Percentiles rank a stretch among this genome's conserved stretches.
phyloP scores from a whole-genome alignment of 1,140 invertebrate species.

The Dendrolimus kikuchii region DNA sequence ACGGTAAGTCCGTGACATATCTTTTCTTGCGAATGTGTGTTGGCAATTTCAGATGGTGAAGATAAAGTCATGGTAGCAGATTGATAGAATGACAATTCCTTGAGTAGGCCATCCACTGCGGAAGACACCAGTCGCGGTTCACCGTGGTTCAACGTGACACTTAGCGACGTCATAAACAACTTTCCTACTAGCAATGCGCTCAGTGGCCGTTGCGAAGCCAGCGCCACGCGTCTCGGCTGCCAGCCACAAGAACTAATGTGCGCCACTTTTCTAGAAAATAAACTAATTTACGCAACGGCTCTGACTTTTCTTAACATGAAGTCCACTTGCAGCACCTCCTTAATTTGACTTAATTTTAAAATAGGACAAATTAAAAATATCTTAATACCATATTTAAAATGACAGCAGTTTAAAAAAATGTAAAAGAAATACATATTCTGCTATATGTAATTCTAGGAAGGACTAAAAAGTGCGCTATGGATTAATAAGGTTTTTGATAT shows the following conservation, averaged over 20 bases:
- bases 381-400: too few relatives aligned
- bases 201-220: slow-evolving; percentile 22
- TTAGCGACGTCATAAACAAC: slow-evolving; percentile 67
- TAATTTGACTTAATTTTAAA: too few relatives aligned
- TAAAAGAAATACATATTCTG: too few relatives aligned
- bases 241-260: slow-evolving; percentile 29
- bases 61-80: slow-evolving; percentile 61
- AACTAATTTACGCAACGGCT: slow-evolving; percentile 35
- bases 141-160: slow-evolving; percentile 69
- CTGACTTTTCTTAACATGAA: slow-evolving; percentile 28
- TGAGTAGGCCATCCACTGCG: slow-evolving; percentile 63
- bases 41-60: slow-evolving; percentile 25
- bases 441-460: too few relatives aligned
- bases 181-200: slow-evolving; percentile 69
- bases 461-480: too few relatives aligned
- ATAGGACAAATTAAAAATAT: too few relatives aligned
- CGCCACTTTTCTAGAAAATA: slow-evolving; percentile 51
- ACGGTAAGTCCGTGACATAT: slow-evolving; percentile 30
- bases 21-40: slow-evolving; percentile 18
- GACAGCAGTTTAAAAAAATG: too few relatives aligned
- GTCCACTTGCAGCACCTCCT: too few relatives aligned
- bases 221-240: slow-evolving; percentile 44
- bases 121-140: slow-evolving; percentile 60
- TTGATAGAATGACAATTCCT: slow-evolving; percentile 67
- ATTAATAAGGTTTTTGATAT: too few relatives aligned